Evolutionary conservation across 1,140 invertebrate species (phyloP), one percentile per base, ranked within the genome.

Genomic region (Brachionus paranguensis): DNA sequence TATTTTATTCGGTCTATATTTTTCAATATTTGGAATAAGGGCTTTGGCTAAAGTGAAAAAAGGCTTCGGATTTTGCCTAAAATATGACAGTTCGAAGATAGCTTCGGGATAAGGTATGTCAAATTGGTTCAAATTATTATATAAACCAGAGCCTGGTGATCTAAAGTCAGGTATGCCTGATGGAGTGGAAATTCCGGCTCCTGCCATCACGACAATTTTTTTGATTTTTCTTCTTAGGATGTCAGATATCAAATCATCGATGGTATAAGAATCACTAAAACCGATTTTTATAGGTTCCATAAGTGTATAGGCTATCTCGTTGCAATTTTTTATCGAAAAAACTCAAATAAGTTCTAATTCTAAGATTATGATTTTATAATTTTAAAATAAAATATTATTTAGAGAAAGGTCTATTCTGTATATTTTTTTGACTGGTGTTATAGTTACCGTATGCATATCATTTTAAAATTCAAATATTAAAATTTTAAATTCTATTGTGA

Each of bases 51-150:
- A 95, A 87, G 95, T 94, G 87, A 93, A 96, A 87, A 96, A 96
- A 6, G 95, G 95, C 84, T 94, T 90, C 4, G 94, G 95, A 90
- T 96, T 94, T 86, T 92, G 91, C 78, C 91, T 91, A 87, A 96
- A 96, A 87, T 94, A 95, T 85, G 92, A 91, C 14, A 96, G 95
- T 86, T 96, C 94, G 89, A 96, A 96, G 93, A 96, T 96, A n/a
- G 94, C 93, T 90, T 96, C 90, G 33, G 95, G 95, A 64, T 81
- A 81, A 37, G 78, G 78, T 64, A 81, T 68, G 12, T 81, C 78
- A 41, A 43, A 81, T 41, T 81, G 29, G 12, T 27, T 17, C 24
- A 81, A 33, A 64, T 68, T 60, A 17, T 60, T 81, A 47, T 81
- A 81, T 20, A 81, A 47, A 29, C 78, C 78, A 47, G 53, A 45